phyloP scores from a whole-genome alignment of 2,888 invertebrate species.

The Amiota mariae region DNA sequence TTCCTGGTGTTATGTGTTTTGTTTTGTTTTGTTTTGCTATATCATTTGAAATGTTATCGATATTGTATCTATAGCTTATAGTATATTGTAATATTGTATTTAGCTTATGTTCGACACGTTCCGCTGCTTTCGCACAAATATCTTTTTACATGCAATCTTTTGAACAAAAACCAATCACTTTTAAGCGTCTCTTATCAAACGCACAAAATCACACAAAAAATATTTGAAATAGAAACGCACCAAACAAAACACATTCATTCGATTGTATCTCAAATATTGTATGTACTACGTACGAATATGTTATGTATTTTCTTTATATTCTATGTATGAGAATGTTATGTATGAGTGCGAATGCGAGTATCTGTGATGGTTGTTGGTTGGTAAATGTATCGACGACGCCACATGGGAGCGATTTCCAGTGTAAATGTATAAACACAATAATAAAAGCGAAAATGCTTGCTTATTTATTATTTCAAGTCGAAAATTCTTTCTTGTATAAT shows the following conservation, averaged over 20 bases:
- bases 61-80: slow-evolving; percentile 2
- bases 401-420: slow-evolving; percentile 63
- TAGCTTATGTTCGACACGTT: too few species aligned
- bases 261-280: slow-evolving; percentile 4
- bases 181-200: background rate
- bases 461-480: slow-evolving; percentile 55
- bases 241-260: background rate
- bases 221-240: background rate
- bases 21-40: background rate
- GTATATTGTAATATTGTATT: too few species aligned
- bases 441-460: slow-evolving; percentile 64
- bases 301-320: background rate
- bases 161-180: slow-evolving; percentile 6
- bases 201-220: slow-evolving; percentile 6
- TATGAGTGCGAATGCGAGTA: background rate
- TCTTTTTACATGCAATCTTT: too few species aligned
- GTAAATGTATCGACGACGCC: slow-evolving; percentile 47
- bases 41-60: background rate
- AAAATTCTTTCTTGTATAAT: slow-evolving; percentile 55
- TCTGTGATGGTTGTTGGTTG: background rate
- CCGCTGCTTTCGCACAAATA: too few species aligned
- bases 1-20: too few species aligned
- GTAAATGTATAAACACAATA: slow-evolving; percentile 46
- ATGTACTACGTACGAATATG: background rate
- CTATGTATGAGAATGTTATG: background rate